Evolutionary conservation across 1,140 invertebrate genomes (phyloP).

Genomic region (Philopotamus ludificatus): DNA sequence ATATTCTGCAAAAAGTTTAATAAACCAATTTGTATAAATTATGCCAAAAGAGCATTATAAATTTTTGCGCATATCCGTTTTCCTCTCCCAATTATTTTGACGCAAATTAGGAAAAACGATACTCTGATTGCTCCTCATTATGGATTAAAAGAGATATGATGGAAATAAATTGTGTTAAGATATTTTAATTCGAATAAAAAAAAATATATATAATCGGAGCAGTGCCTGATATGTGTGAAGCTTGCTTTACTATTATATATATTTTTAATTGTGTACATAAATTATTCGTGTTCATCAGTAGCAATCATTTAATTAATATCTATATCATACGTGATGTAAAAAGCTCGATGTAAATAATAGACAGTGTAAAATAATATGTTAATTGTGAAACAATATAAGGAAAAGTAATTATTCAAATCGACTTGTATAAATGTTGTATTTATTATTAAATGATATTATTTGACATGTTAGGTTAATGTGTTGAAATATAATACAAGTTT

Average conservation of each 20-base stretch:
- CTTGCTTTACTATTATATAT: not conserved
- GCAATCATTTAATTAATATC: not conserved
- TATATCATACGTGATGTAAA: no score
- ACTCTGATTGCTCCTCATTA: constrained; percentile 2
- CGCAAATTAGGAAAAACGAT: constrained; percentile 3
- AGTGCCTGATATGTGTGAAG: no score
- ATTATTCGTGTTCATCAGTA: not conserved
- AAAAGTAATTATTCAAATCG: constrained; percentile 21
- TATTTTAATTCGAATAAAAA: no score
- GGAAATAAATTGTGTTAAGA: no score
- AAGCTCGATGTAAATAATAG: constrained; percentile 29
- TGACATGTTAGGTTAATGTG: constrained; percentile 21
- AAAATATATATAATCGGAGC: no score
- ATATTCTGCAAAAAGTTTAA: no score
- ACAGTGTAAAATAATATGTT: constrained; percentile 19
- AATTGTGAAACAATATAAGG: constrained; percentile 6
- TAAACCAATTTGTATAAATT: constrained; percentile 5
- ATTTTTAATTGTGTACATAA: not conserved
- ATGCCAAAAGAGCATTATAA: not conserved
- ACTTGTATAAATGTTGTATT: constrained; percentile 29
- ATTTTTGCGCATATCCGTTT: not conserved
- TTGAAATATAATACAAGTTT: constrained; percentile 20
- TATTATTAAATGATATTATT: constrained; percentile 10
- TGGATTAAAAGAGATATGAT: no score
- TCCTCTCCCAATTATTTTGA: not conserved